Conservation (phyloP, 1,140 invertebrate species). For the Saxidomus purpurata region DNA sequence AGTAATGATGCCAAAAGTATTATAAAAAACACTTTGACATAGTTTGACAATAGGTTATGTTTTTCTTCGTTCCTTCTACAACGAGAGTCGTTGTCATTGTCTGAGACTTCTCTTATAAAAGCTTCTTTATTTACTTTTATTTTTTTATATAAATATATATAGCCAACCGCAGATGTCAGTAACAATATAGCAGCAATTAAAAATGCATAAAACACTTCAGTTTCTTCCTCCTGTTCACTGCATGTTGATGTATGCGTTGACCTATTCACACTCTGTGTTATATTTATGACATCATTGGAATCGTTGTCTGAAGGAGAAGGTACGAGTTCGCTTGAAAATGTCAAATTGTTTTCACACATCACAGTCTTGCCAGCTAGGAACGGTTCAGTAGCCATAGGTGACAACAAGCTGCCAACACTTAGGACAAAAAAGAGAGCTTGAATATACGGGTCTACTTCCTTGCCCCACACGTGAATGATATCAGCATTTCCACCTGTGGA, state of each 20-base stretch:
- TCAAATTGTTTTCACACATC: neutral
- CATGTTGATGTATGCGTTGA: neutral
- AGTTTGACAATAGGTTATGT: too few species aligned
- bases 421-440: conserved; percentile 57
- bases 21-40: conserved; percentile 4
- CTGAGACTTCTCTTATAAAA: neutral
- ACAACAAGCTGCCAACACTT: conserved; percentile 38
- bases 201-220: conserved; percentile 39
- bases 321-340: too few species aligned
- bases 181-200: neutral
- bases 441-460: conserved; percentile 75
- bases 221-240: neutral
- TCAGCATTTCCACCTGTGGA: conserved; percentile 85
- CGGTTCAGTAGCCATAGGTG: conserved; percentile 57
- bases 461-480: conserved; percentile 86
- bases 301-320: too few species aligned
- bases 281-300: neutral
- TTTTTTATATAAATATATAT: neutral
- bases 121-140: neutral
- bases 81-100: neutral
- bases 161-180: conserved; percentile 3
- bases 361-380: conserved; percentile 48
- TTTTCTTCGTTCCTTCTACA: neutral
- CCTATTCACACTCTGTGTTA: neutral
- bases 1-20: neutral